phyloP scores from a whole-genome alignment of 2,113 vertebrate genomes.

The Pao palembangensis region DNA sequence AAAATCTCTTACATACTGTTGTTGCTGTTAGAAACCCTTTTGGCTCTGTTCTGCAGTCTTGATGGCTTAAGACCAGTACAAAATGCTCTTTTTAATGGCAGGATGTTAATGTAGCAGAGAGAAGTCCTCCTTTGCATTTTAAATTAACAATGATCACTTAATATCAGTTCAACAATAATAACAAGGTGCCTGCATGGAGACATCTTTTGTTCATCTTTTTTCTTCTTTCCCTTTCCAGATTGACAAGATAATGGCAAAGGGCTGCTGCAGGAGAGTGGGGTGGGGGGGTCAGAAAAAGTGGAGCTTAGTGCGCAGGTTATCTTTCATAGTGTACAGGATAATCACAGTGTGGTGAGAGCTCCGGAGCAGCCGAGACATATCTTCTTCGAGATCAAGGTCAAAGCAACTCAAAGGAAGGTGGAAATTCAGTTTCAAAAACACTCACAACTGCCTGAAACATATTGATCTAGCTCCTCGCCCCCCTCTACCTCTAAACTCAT shows the following conservation, averaged over 20 bases:
- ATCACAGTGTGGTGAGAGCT: slow-evolving; percentile 66
- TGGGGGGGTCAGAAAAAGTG: slow-evolving; percentile 58
- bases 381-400: slow-evolving; percentile 75
- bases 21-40: slow-evolving; percentile 29
- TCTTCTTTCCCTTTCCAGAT: slow-evolving; percentile 25
- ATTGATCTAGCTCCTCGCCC: slow-evolving; percentile 69
- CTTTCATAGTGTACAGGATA: slow-evolving; percentile 73
- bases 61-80: slow-evolving; percentile 59
- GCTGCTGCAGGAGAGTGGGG: slow-evolving; percentile 42
- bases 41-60: slow-evolving; percentile 19
- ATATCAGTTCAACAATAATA: slow-evolving; percentile 65
- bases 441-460: slow-evolving; percentile 68
- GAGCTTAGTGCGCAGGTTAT: slow-evolving; percentile 66
- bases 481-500: slow-evolving; percentile 63
- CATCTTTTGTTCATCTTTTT: slow-evolving; percentile 70
- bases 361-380: slow-evolving; percentile 60
- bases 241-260: slow-evolving; percentile 71
- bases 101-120: slow-evolving; percentile 53
- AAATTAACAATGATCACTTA: slow-evolving; percentile 65
- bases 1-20: slow-evolving; percentile 23
- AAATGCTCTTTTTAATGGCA: slow-evolving; percentile 54
- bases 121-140: slow-evolving; percentile 59
- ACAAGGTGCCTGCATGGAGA: slow-evolving; percentile 60
- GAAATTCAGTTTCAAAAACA: slow-evolving; percentile 73
- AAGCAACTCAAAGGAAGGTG: slow-evolving; percentile 74